Base-by-base conservation (phyloP, 2,888 invertebrate genomes). In the Kuschelorhynchus macadamiae region DNA sequence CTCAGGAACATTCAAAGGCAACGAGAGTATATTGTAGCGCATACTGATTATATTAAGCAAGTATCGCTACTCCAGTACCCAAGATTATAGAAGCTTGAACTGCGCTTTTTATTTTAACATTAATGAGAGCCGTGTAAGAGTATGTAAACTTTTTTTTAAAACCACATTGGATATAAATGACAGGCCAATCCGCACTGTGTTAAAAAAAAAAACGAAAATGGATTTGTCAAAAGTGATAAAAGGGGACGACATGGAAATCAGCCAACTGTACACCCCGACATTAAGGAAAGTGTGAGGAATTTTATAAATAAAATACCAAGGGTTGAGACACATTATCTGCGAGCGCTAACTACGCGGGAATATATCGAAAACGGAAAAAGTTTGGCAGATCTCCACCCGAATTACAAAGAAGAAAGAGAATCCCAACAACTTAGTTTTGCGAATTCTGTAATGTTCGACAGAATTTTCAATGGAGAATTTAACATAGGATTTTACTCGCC, bases 391-490 rank as follows among this genome's bases (percentile, higher is more conserved):
- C 21, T 60, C 2, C 36, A 49, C 20, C 32, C 49, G 36, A 49
- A 60, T 60, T 60, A 60, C 18, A 4, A 36, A 30, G 14, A 49
- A 17, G 49, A 49, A 1, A 18, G 49, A 36, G 11, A 36, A 36
- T 7, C 36, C 8, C n/a, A 32, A 20, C 12, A 49, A 21, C 49
- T 49, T 36, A 46, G 46, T n/a, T 57, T 30, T 17, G 21, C 30
- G 32, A 77, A 73, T 66, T 77, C 75, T 62, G 74, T 73, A 56
- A 72, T 72, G 36, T 78, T 74, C 68, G 46, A 66, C 30, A 70
- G 74, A 41, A 76, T 77, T 70, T 80, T 79, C 64, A 74, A 75
- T 56, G 70, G 55, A 18, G 75, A 78, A 69, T 79, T 75, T 57
- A 78, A 80, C 72, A 74, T 76, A 46, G 72, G 75, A 25, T 76